A percentile compares a stretch with the other conserved stretches of the same genome.
phyloP scores from a whole-genome alignment of 2,113 vertebrate genomes.

The Litocranius walleri region DNA sequence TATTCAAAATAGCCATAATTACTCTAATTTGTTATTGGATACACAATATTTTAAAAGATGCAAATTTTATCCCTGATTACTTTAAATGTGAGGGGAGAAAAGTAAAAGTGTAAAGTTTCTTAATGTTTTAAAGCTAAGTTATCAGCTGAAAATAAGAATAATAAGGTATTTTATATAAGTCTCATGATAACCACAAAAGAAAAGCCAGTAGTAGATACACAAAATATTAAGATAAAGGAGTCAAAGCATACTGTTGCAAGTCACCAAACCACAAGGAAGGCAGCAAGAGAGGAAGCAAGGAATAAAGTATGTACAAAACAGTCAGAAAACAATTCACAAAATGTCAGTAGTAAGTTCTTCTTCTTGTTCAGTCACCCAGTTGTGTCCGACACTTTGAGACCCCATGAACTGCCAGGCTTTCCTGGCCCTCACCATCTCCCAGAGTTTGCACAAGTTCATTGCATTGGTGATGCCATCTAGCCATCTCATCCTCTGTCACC shows the following conservation, averaged over 20 bases:
- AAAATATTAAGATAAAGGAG: neutral
- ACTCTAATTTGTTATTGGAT: neutral
- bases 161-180: neutral
- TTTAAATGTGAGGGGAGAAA: neutral
- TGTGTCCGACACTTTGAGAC: rapidly evolving
- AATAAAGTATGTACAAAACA: neutral
- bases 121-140: neutral
- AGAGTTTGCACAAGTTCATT: neutral
- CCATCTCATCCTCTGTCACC: neutral
- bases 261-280: neutral
- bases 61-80: neutral
- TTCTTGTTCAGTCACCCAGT: neutral
- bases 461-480: neutral
- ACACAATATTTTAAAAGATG: neutral
- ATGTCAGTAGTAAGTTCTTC: neutral
- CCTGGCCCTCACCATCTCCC: neutral
- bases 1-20: neutral
- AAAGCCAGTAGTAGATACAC: neutral
- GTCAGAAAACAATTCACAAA: neutral
- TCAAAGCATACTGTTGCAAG: neutral
- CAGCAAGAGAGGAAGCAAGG: neutral
- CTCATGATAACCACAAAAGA: neutral
- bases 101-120: neutral
- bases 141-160: neutral
- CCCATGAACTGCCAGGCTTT: neutral